These are phyloP conservation scores for Scaptomyza flava DNA, from an alignment of 2,888 invertebrate species.

Conservation along the genomic window DNA sequence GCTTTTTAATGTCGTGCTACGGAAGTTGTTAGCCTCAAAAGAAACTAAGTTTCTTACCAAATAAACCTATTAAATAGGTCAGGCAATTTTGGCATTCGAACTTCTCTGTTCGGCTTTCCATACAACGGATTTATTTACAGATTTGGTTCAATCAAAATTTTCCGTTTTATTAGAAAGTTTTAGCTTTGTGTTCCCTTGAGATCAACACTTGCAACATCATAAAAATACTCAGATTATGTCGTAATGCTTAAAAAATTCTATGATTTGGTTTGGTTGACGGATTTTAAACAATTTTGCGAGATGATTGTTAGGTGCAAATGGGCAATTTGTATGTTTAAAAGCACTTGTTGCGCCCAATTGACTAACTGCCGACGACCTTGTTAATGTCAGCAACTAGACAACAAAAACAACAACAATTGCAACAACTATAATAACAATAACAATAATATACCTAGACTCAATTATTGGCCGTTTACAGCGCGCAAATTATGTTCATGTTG, in stretches of 20 bases:
- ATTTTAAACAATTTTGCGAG: neutral
- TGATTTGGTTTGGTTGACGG: too few relatives aligned
- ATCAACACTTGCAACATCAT: too few relatives aligned
- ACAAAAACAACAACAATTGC: constrained; percentile 7
- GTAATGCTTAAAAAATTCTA: too few relatives aligned
- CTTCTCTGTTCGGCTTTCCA: too few relatives aligned
- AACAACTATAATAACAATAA: constrained; percentile 10
- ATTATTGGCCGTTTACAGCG: constrained; percentile 50
- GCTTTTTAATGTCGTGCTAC: too few relatives aligned
- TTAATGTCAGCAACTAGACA: constrained; percentile 32
- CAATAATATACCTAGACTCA: constrained; percentile 7
- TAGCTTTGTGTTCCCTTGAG: too few relatives aligned
- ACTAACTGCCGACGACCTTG: constrained; percentile 39
- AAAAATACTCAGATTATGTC: too few relatives aligned
- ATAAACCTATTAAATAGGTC: too few relatives aligned
- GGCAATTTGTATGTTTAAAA: constrained; percentile 16
- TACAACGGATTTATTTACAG: too few relatives aligned
- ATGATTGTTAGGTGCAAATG: constrained; percentile 17
- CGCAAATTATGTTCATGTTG: constrained; percentile 40
- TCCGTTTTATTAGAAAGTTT: too few relatives aligned
- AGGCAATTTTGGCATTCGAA: too few relatives aligned
- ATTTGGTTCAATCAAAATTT: too few relatives aligned
- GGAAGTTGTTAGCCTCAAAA: constrained; percentile 7
- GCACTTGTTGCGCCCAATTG: constrained; percentile 44
- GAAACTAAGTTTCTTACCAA: neutral